phyloP scores from a whole-genome alignment of 2,797 vertebrate genomes.

The Fistularia commersonii region DNA sequence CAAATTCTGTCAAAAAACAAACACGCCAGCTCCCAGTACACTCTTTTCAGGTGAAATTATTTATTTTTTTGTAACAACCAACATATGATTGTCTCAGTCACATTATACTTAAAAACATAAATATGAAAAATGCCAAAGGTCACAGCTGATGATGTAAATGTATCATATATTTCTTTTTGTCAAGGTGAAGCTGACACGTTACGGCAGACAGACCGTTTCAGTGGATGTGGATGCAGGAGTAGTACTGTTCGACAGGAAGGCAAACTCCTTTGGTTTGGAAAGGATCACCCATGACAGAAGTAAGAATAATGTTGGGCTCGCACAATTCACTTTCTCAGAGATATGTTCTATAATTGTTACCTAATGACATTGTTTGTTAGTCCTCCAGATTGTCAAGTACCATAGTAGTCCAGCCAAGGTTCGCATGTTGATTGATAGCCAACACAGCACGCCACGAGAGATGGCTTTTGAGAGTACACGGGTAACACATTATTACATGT shows the following conservation, averaged over 20 bases:
- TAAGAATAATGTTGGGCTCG: conserved; percentile 39
- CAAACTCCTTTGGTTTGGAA: conserved; percentile 67
- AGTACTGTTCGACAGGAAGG: conserved; percentile 76
- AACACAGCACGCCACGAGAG: conserved; percentile 70
- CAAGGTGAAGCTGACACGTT: conserved; percentile 74
- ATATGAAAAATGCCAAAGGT: not conserved
- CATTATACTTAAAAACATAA: not conserved
- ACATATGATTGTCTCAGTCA: not conserved
- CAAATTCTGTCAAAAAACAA: conserved; percentile 46
- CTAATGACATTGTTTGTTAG: conserved; percentile 43
- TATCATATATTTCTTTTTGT: not conserved
- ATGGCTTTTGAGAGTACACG: conserved; percentile 77
- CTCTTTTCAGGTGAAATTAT: conserved; percentile 73
- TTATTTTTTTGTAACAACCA: not conserved
- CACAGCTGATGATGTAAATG: not conserved
- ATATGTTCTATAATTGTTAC: not conserved
- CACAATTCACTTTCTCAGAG: not conserved
- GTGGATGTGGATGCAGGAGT: conserved; percentile 76
- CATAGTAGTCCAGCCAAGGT: conserved; percentile 74
- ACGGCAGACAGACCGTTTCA: conserved; percentile 75
- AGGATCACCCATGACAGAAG: conserved; percentile 74
- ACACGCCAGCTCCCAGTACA: conserved; percentile 61
- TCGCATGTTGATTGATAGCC: conserved; percentile 74
- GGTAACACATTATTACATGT: conserved; percentile 45
- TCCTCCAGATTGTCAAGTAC: conserved; percentile 79